Percentiles rank a stretch among this genome's conserved stretches.
phyloP scores from a whole-genome alignment of 1,140 invertebrate species.

The Centruroides sculpturatus region DNA sequence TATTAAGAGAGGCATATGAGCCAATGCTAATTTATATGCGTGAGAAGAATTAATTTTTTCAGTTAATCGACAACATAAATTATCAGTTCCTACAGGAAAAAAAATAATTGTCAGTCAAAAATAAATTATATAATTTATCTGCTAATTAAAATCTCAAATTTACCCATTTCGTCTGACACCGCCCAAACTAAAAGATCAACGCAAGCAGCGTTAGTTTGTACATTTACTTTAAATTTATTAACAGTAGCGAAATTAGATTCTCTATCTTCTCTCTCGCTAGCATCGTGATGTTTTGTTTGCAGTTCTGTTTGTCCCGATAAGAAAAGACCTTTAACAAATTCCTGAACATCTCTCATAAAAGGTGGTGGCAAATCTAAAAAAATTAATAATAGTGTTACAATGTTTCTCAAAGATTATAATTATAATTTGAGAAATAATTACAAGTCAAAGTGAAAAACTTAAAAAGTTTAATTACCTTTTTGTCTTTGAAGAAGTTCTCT shows the following conservation, averaged over 20 bases:
- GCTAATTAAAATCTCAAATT: conserved; percentile 14
- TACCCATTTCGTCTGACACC: conserved; percentile 89
- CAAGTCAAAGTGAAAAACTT: conserved; percentile 1
- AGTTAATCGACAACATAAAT: conserved; percentile 74
- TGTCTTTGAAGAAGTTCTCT: conserved; percentile 81
- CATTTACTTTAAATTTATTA: conserved; percentile 87
- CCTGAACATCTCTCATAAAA: conserved; percentile 89
- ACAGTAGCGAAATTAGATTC: conserved; percentile 43
- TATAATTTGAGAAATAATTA: neutral
- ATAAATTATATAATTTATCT: neutral
- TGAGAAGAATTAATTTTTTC: conserved; percentile 90
- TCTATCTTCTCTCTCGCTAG: conserved; percentile 50
- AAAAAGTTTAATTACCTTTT: conserved; percentile 34
- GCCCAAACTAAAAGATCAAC: conserved; percentile 96
- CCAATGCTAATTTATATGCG: conserved; percentile 75
- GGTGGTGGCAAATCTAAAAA: conserved; percentile 57
- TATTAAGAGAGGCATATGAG: conserved; percentile 85
- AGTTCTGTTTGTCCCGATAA: conserved; percentile 83
- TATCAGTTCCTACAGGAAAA: conserved; percentile 53
- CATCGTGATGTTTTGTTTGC: conserved; percentile 55
- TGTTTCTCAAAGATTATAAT: too few species aligned
- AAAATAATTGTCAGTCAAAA: neutral
- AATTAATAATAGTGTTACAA: conserved; percentile 3
- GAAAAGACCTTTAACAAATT: conserved; percentile 74
- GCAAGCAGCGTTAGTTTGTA: conserved; percentile 92